Percentiles rank a stretch among this genome's conserved stretches.
Evolutionary conservation across 1,140 invertebrate species (phyloP).

Genomic region (Tetramorium alpestre): DNA sequence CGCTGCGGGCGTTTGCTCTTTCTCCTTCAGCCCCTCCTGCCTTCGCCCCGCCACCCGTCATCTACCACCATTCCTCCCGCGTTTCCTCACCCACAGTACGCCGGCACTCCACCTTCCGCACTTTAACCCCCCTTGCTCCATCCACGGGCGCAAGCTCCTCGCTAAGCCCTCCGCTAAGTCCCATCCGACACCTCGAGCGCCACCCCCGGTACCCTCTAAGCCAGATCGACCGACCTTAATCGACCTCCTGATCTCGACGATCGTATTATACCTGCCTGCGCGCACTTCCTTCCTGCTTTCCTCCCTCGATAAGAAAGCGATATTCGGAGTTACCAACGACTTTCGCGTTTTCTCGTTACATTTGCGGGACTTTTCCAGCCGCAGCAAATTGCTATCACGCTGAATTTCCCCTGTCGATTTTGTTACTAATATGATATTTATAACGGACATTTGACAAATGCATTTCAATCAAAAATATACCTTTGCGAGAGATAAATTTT

Average conservation of each 20-base stretch:
- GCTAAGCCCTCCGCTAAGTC: conserved; percentile 69
- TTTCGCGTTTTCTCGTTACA: conserved; percentile 30
- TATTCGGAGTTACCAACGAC: conserved; percentile 19
- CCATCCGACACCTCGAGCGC: conserved; percentile 61
- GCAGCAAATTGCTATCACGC: background rate
- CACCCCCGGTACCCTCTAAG: conserved; percentile 62
- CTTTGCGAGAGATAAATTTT: background rate
- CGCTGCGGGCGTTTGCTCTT: conserved; percentile 80
- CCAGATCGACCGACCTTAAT: conserved; percentile 74
- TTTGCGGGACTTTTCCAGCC: background rate
- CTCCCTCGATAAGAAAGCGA: background rate
- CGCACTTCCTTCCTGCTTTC: background rate
- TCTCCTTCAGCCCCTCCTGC: conserved; percentile 61
- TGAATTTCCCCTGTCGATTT: conserved; percentile 18
- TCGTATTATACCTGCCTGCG: conserved; percentile 52
- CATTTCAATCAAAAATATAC: background rate
- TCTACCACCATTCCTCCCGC: conserved; percentile 30
- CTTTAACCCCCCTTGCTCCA: conserved; percentile 54
- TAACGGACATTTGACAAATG: background rate
- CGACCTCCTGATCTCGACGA: conserved; percentile 70
- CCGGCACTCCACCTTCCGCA: conserved; percentile 23
- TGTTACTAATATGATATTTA: background rate
- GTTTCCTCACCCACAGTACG: background rate
- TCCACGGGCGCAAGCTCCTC: conserved; percentile 39
- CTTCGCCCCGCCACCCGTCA: conserved; percentile 24